Conservation (phyloP, 1,140 invertebrate species). For the Bicyclus anynana region DNA sequence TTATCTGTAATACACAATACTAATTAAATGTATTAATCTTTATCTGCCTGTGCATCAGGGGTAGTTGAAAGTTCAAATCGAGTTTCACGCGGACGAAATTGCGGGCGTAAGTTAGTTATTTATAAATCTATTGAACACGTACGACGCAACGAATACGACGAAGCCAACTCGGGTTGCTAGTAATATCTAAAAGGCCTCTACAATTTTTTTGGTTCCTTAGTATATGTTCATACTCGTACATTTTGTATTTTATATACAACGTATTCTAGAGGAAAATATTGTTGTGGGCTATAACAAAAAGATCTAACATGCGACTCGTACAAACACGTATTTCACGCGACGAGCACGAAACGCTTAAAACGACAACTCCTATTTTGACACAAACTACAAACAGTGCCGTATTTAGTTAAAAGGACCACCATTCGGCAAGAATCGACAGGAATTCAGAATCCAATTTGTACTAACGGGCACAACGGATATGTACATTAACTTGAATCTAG, state of each 20-base stretch:
- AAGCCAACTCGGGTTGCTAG: too few relatives aligned
- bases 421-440: neutral
- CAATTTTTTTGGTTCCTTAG: too few relatives aligned
- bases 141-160: too few relatives aligned
- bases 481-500: neutral
- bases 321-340: neutral
- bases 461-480: neutral
- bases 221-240: too few relatives aligned
- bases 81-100: too few relatives aligned
- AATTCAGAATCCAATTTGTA: neutral
- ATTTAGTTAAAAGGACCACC: neutral
- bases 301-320: neutral
- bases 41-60: too few relatives aligned
- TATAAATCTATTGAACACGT: too few relatives aligned
- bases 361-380: neutral
- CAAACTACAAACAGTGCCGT: neutral
- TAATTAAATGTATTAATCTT: too few relatives aligned
- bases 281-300: neutral
- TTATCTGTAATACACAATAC: too few relatives aligned
- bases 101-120: too few relatives aligned
- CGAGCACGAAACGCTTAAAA: neutral
- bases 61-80: too few relatives aligned
- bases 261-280: neutral
- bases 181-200: too few relatives aligned
- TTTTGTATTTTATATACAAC: neutral